These are phyloP conservation scores for Henicopernis longicauda DNA, from an alignment of 2,113 vertebrate species.

Conservation along the genomic window DNA sequence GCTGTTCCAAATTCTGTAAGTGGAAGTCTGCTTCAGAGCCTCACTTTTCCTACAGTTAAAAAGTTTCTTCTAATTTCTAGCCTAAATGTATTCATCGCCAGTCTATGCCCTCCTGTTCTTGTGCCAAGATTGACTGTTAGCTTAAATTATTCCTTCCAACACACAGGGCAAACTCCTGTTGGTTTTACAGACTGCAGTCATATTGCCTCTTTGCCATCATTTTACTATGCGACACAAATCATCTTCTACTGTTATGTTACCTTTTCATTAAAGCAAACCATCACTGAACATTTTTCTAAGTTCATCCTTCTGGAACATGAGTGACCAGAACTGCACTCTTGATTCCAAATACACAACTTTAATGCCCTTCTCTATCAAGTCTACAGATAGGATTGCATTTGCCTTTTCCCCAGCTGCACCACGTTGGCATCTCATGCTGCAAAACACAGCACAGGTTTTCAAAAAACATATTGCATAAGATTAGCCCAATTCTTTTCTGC, in stretches of 20 bases:
- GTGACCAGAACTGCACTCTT: background rate
- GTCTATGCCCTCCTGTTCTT: background rate
- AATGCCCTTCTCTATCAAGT: background rate
- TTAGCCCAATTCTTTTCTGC: background rate
- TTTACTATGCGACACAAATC: background rate
- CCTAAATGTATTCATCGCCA: background rate
- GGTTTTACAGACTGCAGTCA: background rate
- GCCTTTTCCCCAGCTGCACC: background rate
- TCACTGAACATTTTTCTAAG: background rate
- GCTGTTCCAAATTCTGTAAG: background rate
- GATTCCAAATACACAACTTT: background rate
- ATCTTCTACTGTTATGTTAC: background rate
- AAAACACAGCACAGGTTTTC: background rate
- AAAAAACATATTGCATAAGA: background rate
- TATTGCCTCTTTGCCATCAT: background rate
- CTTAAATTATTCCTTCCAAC: background rate
- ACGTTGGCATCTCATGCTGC: background rate
- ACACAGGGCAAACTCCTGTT: background rate
- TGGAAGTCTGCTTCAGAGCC: background rate
- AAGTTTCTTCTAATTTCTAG: background rate
- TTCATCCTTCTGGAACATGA: background rate
- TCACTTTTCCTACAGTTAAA: background rate
- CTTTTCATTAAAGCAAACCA: background rate
- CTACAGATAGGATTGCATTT: background rate
- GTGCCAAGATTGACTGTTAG: background rate